Conservation (phyloP, 2,888 invertebrate genomes). For the Micoletzkya japonica region DNA sequence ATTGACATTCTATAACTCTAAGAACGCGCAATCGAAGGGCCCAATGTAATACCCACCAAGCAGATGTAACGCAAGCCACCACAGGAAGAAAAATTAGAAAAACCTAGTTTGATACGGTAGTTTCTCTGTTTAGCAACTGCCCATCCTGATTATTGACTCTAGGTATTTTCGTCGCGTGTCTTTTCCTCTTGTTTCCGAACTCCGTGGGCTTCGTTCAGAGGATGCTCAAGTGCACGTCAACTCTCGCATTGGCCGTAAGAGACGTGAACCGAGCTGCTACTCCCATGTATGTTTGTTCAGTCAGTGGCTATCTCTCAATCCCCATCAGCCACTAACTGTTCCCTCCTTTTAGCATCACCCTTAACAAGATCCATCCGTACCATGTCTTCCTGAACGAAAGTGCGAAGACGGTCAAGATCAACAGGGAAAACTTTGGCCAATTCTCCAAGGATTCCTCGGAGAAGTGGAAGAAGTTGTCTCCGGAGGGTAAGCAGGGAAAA, state of each 20-base stretch:
- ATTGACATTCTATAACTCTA: too few relatives aligned
- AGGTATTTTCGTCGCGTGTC: too few relatives aligned
- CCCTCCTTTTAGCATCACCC: slow-evolving; percentile 8
- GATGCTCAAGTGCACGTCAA: slow-evolving; percentile 13
- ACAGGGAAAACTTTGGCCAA: slow-evolving; percentile 3
- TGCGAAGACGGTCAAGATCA: slow-evolving; percentile 1
- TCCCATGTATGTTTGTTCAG: neutral
- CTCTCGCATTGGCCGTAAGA: neutral
- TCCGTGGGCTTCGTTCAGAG: neutral
- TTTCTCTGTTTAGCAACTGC: too few relatives aligned
- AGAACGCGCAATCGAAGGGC: too few relatives aligned
- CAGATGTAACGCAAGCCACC: too few relatives aligned
- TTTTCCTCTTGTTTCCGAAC: too few relatives aligned
- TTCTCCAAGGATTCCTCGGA: slow-evolving; percentile 26
- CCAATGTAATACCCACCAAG: too few relatives aligned
- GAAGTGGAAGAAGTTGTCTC: slow-evolving; percentile 30
- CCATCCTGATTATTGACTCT: too few relatives aligned
- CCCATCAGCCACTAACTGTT: neutral
- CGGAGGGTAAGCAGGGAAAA: slow-evolving; percentile 29
- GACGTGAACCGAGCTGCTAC: neutral
- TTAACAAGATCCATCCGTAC: slow-evolving; percentile 13
- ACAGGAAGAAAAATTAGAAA: too few relatives aligned
- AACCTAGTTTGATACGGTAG: too few relatives aligned
- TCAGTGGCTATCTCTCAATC: neutral
- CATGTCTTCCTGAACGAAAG: slow-evolving; percentile 15